Conservation (phyloP, 2,797 vertebrate species). For the Coccyzus lansbergi region DNA sequence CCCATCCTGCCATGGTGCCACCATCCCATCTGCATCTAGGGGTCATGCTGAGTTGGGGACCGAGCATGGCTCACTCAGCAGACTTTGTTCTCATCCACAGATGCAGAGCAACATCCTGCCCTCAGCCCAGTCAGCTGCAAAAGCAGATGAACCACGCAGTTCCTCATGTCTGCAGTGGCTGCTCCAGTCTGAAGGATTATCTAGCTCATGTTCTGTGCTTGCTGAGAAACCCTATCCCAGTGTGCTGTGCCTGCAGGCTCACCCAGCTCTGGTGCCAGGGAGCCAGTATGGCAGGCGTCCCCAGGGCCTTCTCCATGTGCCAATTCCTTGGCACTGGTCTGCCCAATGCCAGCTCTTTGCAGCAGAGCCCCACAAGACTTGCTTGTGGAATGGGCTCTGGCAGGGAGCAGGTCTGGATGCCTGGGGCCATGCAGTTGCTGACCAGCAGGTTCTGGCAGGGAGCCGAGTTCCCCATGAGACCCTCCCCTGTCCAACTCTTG, state of each 20-base stretch:
- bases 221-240: neutral
- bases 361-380: neutral
- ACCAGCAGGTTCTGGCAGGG: neutral
- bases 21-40: neutral
- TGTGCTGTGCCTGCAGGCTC: neutral
- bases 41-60: neutral
- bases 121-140: neutral
- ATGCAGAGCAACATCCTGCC: neutral
- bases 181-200: neutral
- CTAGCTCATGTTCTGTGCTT: neutral
- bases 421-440: neutral
- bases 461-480: neutral
- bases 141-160: fast-evolving
- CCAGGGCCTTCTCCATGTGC: neutral
- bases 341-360: neutral
- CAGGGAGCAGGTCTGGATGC: neutral
- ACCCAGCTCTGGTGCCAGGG: neutral
- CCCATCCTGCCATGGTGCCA: neutral
- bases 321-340: fast-evolving
- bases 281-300: neutral
- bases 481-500: fast-evolving
- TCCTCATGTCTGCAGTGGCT: neutral
- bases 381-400: fast-evolving
- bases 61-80: neutral
- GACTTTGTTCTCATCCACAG: fast-evolving